These are phyloP conservation scores for Cydia fagiglandana DNA, from an alignment of 1,140 invertebrate species.

Conservation along the genomic window DNA sequence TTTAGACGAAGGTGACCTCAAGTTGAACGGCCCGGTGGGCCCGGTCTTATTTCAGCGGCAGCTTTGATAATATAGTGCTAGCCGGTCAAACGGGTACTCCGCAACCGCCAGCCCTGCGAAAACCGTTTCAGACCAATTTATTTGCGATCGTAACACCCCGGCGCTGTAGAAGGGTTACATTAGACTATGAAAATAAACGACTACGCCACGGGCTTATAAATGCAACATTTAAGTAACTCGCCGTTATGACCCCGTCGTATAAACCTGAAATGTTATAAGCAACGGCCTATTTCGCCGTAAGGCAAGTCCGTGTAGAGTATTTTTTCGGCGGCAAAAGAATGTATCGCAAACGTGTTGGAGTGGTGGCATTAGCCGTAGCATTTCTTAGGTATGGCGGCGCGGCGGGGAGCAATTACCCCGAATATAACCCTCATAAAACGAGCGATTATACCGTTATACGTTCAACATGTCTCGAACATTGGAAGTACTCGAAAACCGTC, in stretches of 20 bases:
- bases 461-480: constrained; percentile 56
- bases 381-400: constrained; percentile 49
- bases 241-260: constrained; percentile 18
- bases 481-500: constrained; percentile 48
- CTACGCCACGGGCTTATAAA: constrained; percentile 7
- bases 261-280: constrained; percentile 11
- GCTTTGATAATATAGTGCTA: constrained; percentile 55
- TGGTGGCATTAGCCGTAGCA: constrained; percentile 49
- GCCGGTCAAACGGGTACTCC: constrained; percentile 45
- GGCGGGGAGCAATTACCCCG: constrained; percentile 55
- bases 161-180: constrained; percentile 41
- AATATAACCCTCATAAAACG: constrained; percentile 65
- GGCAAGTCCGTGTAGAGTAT: not conserved
- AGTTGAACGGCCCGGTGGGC: constrained; percentile 48
- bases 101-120: constrained; percentile 40
- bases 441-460: constrained; percentile 62
- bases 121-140: constrained; percentile 46
- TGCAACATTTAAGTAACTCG: constrained; percentile 15
- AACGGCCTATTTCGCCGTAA: not conserved
- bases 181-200: constrained; percentile 15
- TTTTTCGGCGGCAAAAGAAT: constrained; percentile 41
- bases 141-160: constrained; percentile 43
- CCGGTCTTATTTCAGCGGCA: constrained; percentile 54
- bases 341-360: constrained; percentile 51
- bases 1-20: constrained; percentile 49